A percentile compares a stretch with the other conserved stretches of the same genome.
phyloP scores from a whole-genome alignment of 2,797 vertebrate species.

The Cygnus olor region DNA sequence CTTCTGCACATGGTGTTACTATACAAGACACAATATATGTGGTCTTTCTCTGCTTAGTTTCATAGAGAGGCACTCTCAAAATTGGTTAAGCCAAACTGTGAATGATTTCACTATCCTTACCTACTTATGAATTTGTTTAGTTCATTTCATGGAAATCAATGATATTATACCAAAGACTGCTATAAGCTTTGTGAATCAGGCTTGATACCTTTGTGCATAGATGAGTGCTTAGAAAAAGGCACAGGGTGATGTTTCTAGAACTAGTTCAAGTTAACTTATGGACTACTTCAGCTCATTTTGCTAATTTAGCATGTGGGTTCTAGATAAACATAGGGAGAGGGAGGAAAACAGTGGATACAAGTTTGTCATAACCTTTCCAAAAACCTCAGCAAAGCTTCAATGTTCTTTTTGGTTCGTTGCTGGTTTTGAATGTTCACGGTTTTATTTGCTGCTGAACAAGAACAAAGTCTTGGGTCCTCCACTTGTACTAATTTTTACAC shows the following conservation, averaged over 20 bases:
- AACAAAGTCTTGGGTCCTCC: not conserved
- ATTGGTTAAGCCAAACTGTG: not conserved
- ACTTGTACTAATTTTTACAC: not conserved
- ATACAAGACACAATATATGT: not conserved
- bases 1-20: not conserved
- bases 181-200: not conserved
- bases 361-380: not conserved
- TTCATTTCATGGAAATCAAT: not conserved
- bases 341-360: not conserved
- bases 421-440: not conserved
- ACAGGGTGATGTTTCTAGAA: not conserved
- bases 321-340: not conserved
- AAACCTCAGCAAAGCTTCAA: not conserved
- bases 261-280: not conserved
- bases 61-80: not conserved
- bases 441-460: not conserved
- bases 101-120: not conserved
- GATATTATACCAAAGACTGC: not conserved
- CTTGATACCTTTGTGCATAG: not conserved
- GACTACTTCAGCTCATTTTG: not conserved
- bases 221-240: not conserved
- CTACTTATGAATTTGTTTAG: not conserved
- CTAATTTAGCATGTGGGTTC: not conserved
- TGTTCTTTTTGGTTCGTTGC: not conserved
- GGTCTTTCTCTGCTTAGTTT: not conserved